phyloP scores from a whole-genome alignment of 2,113 vertebrate genomes.

The Anguilla japonica region DNA sequence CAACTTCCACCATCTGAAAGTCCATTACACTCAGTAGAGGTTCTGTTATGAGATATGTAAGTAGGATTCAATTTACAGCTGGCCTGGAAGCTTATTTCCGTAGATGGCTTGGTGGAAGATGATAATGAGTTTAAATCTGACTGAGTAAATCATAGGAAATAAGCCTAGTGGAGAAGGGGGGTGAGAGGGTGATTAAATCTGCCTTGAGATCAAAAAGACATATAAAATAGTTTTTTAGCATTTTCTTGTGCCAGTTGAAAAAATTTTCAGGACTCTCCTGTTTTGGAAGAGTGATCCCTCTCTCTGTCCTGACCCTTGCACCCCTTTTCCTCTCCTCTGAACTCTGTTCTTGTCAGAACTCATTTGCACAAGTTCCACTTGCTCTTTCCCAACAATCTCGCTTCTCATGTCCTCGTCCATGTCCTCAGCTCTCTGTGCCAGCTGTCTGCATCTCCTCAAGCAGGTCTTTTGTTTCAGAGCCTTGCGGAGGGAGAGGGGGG shows the following conservation, averaged over 20 bases:
- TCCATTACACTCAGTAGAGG: background rate
- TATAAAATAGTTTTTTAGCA: slow-evolving; percentile 38
- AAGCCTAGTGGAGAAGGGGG: slow-evolving; percentile 16
- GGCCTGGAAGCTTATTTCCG: background rate
- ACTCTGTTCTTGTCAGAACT: slow-evolving; percentile 61
- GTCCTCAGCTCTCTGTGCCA: slow-evolving; percentile 49
- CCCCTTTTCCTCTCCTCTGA: slow-evolving; percentile 50
- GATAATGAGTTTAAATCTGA: slow-evolving; percentile 40
- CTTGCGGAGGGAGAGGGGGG: slow-evolving; percentile 18
- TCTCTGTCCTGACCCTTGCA: slow-evolving; percentile 44
- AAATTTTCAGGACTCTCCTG: slow-evolving; percentile 32
- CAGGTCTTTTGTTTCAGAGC: slow-evolving; percentile 58
- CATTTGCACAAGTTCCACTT: slow-evolving; percentile 75
- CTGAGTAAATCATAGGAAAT: slow-evolving; percentile 31
- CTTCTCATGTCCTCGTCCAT: slow-evolving; percentile 60
- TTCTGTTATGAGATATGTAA: background rate
- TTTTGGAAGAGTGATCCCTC: slow-evolving; percentile 19
- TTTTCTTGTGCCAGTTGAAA: slow-evolving; percentile 34
- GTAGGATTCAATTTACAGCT: background rate
- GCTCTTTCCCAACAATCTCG: slow-evolving; percentile 63
- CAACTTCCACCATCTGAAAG: background rate
- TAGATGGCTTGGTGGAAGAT: slow-evolving; percentile 11
- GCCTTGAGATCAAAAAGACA: slow-evolving; percentile 57
- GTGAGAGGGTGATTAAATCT: slow-evolving; percentile 5
- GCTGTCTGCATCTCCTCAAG: slow-evolving; percentile 65